These are phyloP conservation scores for Rissa tridactyla DNA, from an alignment of 2,113 vertebrate species.

Conservation along the genomic window DNA sequence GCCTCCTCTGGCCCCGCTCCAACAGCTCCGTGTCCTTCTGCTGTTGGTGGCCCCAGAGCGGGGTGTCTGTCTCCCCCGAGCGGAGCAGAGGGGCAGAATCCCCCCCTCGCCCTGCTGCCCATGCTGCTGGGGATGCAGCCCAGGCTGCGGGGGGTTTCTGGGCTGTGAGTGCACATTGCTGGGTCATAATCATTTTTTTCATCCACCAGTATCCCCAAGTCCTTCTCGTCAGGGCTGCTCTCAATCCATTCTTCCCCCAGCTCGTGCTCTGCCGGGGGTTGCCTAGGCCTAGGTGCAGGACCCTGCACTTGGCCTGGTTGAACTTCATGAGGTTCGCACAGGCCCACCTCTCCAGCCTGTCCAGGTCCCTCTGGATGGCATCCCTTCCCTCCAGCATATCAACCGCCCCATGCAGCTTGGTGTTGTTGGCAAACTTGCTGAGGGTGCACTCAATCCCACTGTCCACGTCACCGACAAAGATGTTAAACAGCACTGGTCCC, in stretches of 20 bases:
- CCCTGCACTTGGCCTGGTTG: not conserved
- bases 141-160: not conserved
- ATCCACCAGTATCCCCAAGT: not conserved
- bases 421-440: not conserved
- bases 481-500: not conserved
- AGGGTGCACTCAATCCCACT: not conserved
- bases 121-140: not conserved
- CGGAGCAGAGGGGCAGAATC: not conserved
- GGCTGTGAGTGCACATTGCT: not conserved
- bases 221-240: not conserved
- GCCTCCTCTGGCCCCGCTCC: accelerated
- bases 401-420: not conserved
- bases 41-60: not conserved
- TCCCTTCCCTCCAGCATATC: not conserved
- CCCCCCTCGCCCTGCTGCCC: not conserved
- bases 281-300: not conserved
- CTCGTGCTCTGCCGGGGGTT: not conserved
- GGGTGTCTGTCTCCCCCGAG: not conserved
- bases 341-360: not conserved
- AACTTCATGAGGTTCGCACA: not conserved
- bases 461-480: not conserved
- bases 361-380: not conserved
- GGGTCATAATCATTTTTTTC: not conserved
- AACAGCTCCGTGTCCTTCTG: not conserved
- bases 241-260: not conserved